A percentile compares a stretch with the other conserved stretches of the same genome.
Conservation (phyloP, 1,140 invertebrate genomes). For the Drosophila suzukii region DNA sequence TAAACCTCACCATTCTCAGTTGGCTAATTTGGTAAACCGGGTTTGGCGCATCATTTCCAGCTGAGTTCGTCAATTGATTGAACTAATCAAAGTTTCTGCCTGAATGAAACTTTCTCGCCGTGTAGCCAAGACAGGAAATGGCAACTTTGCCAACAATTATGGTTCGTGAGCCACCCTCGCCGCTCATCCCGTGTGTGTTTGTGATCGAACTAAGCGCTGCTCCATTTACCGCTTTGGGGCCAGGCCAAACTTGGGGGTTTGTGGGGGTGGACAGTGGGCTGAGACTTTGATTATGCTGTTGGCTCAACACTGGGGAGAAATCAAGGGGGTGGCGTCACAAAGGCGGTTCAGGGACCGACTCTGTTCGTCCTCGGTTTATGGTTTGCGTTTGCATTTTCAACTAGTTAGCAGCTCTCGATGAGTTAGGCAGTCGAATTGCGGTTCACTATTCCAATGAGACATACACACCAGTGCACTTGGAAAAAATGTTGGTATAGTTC, state of each 20-base stretch:
- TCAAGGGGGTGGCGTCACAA: background rate
- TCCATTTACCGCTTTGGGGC: slow-evolving; percentile 43
- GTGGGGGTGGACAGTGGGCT: slow-evolving; percentile 13
- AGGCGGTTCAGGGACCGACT: slow-evolving; percentile 3
- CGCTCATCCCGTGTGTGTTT: slow-evolving; percentile 31
- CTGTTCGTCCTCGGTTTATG: slow-evolving; percentile 22
- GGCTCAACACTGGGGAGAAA: slow-evolving; percentile 14
- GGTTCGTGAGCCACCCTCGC: slow-evolving; percentile 16
- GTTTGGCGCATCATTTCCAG: slow-evolving; percentile 37
- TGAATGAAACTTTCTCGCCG: slow-evolving; percentile 43
- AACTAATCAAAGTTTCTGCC: slow-evolving; percentile 49
- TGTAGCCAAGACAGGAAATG: slow-evolving; percentile 58
- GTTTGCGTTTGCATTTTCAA: slow-evolving; percentile 75
- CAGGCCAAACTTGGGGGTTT: slow-evolving; percentile 10
- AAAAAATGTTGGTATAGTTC: background rate
- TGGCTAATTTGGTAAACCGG: slow-evolving; percentile 27
- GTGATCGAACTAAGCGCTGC: slow-evolving; percentile 52
- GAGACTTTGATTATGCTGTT: slow-evolving; percentile 58
- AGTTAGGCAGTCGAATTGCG: slow-evolving; percentile 66
- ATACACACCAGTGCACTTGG: slow-evolving; percentile 8
- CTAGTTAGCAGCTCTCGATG: slow-evolving; percentile 50
- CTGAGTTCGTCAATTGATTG: slow-evolving; percentile 40
- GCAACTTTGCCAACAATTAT: slow-evolving; percentile 72
- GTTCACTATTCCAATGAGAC: slow-evolving; percentile 71
- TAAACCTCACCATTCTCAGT: slow-evolving; percentile 28